Percentiles rank a stretch among this genome's conserved stretches.
Conservation (phyloP, 2,113 vertebrate genomes). For the Pachycephala philippinensis region DNA sequence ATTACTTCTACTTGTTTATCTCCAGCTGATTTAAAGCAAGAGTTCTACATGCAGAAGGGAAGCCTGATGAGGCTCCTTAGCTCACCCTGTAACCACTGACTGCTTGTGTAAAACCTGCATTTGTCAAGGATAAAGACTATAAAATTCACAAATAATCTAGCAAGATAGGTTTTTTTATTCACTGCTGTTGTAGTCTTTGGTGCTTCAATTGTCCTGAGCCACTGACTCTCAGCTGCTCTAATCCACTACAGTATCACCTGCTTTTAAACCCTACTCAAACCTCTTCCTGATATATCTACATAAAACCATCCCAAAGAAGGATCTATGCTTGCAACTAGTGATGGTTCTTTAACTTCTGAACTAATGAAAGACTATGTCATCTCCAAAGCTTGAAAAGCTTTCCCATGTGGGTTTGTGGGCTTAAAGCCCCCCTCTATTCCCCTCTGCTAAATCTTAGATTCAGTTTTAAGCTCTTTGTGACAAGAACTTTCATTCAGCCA, state of each 20-base stretch:
- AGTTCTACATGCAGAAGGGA: not conserved
- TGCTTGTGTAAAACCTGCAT: not conserved
- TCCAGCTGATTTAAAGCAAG: constrained; percentile 40
- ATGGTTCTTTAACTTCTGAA: not conserved
- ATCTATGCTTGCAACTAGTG: not conserved
- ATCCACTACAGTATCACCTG: accelerated
- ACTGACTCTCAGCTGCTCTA: not conserved
- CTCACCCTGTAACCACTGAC: not conserved
- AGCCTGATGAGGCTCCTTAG: not conserved
- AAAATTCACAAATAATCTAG: not conserved
- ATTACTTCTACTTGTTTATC: constrained; percentile 33
- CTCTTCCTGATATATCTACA: not conserved
- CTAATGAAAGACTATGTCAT: not conserved
- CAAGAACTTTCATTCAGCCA: not conserved
- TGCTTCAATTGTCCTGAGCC: not conserved
- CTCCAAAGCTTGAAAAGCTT: not conserved
- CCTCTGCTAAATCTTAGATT: not conserved
- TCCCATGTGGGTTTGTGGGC: not conserved
- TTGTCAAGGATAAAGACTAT: not conserved
- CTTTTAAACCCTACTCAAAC: not conserved
- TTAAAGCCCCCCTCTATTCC: not conserved
- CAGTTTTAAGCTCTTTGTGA: not conserved
- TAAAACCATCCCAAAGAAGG: not conserved
- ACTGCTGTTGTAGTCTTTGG: not conserved
- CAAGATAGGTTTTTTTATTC: not conserved